Base-by-base conservation (phyloP, 2,113 vertebrate genomes). In the Coreoperca whiteheadi region DNA sequence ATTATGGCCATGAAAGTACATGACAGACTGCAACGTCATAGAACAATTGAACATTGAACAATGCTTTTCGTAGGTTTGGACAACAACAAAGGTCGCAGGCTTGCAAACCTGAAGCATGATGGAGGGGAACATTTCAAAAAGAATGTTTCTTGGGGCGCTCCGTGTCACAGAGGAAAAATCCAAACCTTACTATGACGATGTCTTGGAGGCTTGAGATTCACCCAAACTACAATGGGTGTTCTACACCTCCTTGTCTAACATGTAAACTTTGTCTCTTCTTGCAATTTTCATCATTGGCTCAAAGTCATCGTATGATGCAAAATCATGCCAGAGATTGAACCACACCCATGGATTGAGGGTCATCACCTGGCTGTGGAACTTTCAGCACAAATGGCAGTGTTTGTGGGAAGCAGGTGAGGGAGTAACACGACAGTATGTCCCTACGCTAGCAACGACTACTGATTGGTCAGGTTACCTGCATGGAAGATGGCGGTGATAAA, bases 1-100 rank as follows among this genome's bases (percentile, higher is more conserved):
- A 67, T 60, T 11, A 18, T 1, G 59, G 65, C 46, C 75, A 39
- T 50, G 57, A 73, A 73, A 69, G 50, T 39, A 23, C 50, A 63
- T 32, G n/a, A n/a, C n/a, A n/a, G n/a, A n/a, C n/a, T n/a, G n/a
- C n/a, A n/a, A 30, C 9, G 48, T 48, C 21, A 25, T 3, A 70
- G n/a, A n/a, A n/a, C n/a, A n/a, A n/a, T n/a, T n/a, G n/a, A n/a
- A n/a, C n/a, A n/a, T n/a, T n/a, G n/a, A n/a, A n/a, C n/a, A n/a
- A n/a, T n/a, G n/a, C n/a, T n/a, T n/a, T n/a, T n/a, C n/a, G n/a
- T n/a, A n/a, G n/a, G 21, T 73, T 73, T 25, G 7, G 37, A 57
- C 20, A 34, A 39, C 51, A n/a, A 74, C 51, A 60, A 25, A 41
- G 34, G 32, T 53, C 11, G 20, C n/a, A 23, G 28, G 4, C 59